Evolutionary conservation across 1,140 invertebrate genomes (phyloP).

Genomic region (Medauroidea extradentata): DNA sequence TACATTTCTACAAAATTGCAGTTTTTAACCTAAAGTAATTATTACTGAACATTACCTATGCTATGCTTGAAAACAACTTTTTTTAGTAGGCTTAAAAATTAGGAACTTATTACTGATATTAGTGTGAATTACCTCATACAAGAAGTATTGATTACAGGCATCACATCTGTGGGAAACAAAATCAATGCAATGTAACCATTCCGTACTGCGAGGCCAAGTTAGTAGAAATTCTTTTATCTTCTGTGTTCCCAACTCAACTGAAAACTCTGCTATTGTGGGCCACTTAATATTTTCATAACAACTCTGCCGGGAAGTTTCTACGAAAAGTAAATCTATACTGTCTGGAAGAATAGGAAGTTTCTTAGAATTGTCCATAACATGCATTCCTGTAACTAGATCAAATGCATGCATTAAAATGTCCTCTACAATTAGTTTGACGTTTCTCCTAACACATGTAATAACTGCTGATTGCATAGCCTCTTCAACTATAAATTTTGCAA

Average conservation of each 20-base stretch:
- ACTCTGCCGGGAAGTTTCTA: too few relatives aligned
- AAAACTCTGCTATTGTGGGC: background rate
- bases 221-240: background rate
- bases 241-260: background rate
- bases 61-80: too few relatives aligned
- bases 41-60: too few relatives aligned
- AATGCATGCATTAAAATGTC: background rate
- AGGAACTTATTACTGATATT: too few relatives aligned
- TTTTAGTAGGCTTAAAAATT: too few relatives aligned
- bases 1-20: too few relatives aligned
- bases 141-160: background rate
- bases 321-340: too few relatives aligned
- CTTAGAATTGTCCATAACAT: background rate
- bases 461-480: background rate
- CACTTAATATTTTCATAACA: background rate
- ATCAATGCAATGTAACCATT: slow-evolving; percentile 2
- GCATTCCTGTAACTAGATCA: background rate
- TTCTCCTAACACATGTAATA: too few relatives aligned
- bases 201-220: background rate
- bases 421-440: too few relatives aligned
- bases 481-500: background rate
- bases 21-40: too few relatives aligned
- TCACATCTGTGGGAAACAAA: background rate
- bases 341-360: background rate
- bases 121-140: slow-evolving; percentile 3